A percentile compares a stretch with the other conserved stretches of the same genome.
Conservation (phyloP, 2,113 vertebrate genomes). For the Oncorhynchus masou region DNA sequence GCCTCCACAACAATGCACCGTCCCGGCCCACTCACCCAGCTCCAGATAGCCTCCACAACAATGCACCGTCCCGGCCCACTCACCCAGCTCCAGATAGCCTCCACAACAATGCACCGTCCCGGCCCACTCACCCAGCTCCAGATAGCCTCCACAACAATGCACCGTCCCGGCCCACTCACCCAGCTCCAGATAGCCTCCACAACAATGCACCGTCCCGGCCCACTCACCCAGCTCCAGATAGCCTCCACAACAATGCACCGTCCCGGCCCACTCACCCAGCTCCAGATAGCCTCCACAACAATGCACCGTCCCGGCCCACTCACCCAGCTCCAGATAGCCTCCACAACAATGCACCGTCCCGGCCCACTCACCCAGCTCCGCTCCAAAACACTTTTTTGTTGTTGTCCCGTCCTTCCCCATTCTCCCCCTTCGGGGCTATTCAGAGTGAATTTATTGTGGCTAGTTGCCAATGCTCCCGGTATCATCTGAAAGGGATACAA, state of each 20-base stretch:
- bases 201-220: too few species aligned
- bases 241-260: slow-evolving; percentile 32
- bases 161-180: too few species aligned
- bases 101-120: not conserved
- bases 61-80: too few species aligned
- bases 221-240: slow-evolving; percentile 37
- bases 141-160: slow-evolving; percentile 46
- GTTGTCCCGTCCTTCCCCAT: slow-evolving; percentile 33
- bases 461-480: slow-evolving; percentile 58
- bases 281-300: slow-evolving; percentile 50
- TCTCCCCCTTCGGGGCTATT: slow-evolving; percentile 51
- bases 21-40: slow-evolving; percentile 9
- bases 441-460: slow-evolving; percentile 58
- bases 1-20: slow-evolving; percentile 32
- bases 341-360: slow-evolving; percentile 49
- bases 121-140: slow-evolving; percentile 20
- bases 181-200: slow-evolving; percentile 56
- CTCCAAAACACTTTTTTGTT: slow-evolving; percentile 47
- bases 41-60: slow-evolving; percentile 50
- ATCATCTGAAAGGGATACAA: slow-evolving; percentile 62
- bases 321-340: slow-evolving; percentile 44
- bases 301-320: too few species aligned
- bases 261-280: slow-evolving; percentile 9
- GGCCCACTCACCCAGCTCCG: slow-evolving; percentile 51
- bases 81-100: slow-evolving; percentile 52